Evolutionary conservation across 2,888 invertebrate species (phyloP).

Genomic region (Noctua pronuba): DNA sequence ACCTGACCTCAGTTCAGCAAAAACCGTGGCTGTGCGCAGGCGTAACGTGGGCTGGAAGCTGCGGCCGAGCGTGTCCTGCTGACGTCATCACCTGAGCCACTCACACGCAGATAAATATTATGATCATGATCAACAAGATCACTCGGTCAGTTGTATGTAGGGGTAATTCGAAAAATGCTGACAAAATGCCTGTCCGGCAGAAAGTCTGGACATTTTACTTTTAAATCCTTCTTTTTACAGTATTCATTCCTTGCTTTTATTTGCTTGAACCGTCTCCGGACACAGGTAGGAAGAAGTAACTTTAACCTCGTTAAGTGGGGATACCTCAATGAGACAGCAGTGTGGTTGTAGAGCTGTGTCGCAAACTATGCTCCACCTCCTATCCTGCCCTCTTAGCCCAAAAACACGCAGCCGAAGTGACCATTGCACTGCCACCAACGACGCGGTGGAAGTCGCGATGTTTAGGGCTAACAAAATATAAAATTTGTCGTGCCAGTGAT

Average conservation of each 20-base stretch:
- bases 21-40: slow-evolving; percentile 68
- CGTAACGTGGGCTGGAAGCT: slow-evolving; percentile 75
- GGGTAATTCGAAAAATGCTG: background rate
- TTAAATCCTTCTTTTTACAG: background rate
- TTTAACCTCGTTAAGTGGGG: too few species aligned
- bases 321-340: too few species aligned
- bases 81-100: slow-evolving; percentile 67
- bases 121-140: slow-evolving; percentile 25
- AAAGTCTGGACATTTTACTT: background rate
- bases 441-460: too few species aligned
- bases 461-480: too few species aligned
- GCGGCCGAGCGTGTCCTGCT: slow-evolving; percentile 67
- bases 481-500: too few species aligned
- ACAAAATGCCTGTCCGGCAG: background rate
- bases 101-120: slow-evolving; percentile 17
- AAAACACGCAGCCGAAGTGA: too few species aligned
- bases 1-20: slow-evolving; percentile 41
- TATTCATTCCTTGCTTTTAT: background rate
- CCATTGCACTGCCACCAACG: too few species aligned
- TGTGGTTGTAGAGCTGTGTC: too few species aligned
- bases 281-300: too few species aligned
- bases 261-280: too few species aligned
- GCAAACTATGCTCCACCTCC: too few species aligned
- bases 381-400: too few species aligned
- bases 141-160: slow-evolving; percentile 1